phyloP scores from a whole-genome alignment of 2,888 invertebrate species.

The Arenicola marina region DNA sequence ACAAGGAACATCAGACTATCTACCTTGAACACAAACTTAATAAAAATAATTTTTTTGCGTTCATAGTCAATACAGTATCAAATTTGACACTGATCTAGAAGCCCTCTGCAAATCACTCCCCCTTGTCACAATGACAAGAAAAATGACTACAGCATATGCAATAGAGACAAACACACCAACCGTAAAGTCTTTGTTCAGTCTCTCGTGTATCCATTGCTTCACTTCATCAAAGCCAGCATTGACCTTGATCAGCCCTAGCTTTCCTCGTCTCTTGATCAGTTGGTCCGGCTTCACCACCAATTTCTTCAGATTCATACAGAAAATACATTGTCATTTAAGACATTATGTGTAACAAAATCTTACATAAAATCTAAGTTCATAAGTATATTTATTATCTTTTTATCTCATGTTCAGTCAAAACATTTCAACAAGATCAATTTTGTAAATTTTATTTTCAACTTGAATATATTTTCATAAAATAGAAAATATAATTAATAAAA shows the following conservation, averaged over 20 bases:
- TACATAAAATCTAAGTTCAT: neutral
- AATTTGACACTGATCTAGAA: too few relatives aligned
- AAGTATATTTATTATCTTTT: neutral
- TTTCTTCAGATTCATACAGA: neutral
- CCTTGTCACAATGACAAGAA: too few relatives aligned
- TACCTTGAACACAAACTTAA: too few relatives aligned
- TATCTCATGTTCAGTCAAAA: neutral
- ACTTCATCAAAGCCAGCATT: constrained; percentile 81
- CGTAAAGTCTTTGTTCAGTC: constrained; percentile 81
- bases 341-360: neutral
- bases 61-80: too few relatives aligned
- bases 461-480: too few relatives aligned
- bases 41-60: too few relatives aligned
- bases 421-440: neutral
- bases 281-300: constrained; percentile 99
- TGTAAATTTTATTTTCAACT: too few relatives aligned
- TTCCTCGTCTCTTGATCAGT: constrained; percentile 96
- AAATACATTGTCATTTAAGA: neutral
- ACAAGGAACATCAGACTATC: too few relatives aligned
- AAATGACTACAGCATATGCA: too few relatives aligned
- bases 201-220: constrained; percentile 83
- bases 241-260: constrained; percentile 94
- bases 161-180: constrained; percentile 51
- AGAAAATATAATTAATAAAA: neutral
- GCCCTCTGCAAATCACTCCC: too few relatives aligned